Evolutionary conservation across 2,797 vertebrate genomes (phyloP).

Genomic region (Kryptopterus vitreolus): DNA sequence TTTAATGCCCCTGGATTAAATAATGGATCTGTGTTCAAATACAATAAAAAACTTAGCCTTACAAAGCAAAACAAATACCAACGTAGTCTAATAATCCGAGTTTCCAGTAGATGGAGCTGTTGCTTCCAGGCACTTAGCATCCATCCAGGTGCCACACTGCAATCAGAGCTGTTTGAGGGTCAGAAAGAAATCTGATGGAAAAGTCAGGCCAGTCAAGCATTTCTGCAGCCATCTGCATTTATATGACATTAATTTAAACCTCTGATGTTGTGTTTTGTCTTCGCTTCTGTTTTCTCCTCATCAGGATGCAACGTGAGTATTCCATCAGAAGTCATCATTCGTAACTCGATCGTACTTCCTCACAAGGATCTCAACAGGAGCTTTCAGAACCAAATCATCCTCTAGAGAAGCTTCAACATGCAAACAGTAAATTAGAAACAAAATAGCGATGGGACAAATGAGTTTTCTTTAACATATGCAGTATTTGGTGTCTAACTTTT

Average conservation of each 20-base stretch:
- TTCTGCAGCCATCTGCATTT: constrained; percentile 6
- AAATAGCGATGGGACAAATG: neutral
- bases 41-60: neutral
- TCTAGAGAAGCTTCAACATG: constrained; percentile 67
- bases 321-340: constrained; percentile 93
- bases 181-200: neutral
- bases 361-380: constrained; percentile 98
- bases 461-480: neutral
- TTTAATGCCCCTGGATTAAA: neutral
- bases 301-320: constrained; percentile 95
- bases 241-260: constrained; percentile 3
- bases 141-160: neutral
- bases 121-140: constrained; percentile 12
- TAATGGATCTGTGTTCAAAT: neutral
- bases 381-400: constrained; percentile 99
- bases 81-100: neutral
- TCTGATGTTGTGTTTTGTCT: constrained; percentile 7
- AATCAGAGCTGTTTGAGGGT: neutral
- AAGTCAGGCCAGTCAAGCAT: neutral
- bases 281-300: constrained; percentile 40
- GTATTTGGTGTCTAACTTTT: neutral
- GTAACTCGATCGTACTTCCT: constrained; percentile 97
- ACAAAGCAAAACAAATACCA: neutral
- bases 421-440: neutral
- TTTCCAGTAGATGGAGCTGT: constrained; percentile 48